Percentiles rank a stretch among this genome's conserved stretches.
These are phyloP conservation scores for Pelvicachromis taeniatus DNA, from an alignment of 2,113 vertebrate genomes.

Conservation along the genomic window DNA sequence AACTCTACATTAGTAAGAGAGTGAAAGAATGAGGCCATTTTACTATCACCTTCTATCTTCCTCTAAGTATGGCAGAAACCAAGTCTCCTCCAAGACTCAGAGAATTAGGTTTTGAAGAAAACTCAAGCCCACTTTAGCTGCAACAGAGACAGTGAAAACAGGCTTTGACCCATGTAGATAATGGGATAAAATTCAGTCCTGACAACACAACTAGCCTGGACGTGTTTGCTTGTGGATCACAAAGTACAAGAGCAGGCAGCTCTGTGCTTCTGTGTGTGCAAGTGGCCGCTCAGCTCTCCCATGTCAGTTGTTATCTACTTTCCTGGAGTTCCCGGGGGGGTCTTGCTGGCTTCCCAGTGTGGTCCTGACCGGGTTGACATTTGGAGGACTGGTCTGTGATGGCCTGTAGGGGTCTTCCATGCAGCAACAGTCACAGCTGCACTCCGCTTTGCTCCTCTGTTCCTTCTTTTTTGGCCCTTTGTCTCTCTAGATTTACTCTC, in stretches of 20 bases:
- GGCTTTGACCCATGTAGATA: background rate
- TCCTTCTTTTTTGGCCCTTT: background rate
- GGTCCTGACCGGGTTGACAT: constrained; percentile 61
- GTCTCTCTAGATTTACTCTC: constrained; percentile 43
- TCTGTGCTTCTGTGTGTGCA: background rate
- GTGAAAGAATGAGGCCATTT: constrained; percentile 63
- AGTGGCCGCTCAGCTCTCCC: constrained; percentile 14
- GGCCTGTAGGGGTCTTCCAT: constrained; percentile 40
- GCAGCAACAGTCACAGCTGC: constrained; percentile 38
- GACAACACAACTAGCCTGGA: constrained; percentile 2
- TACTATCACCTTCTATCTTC: constrained; percentile 24
- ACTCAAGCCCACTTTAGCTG: background rate
- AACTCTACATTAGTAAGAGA: constrained; percentile 9
- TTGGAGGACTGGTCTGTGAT: constrained; percentile 52
- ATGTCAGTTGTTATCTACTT: constrained; percentile 53
- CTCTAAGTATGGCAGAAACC: background rate
- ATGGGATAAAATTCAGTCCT: background rate
- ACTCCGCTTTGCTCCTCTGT: background rate
- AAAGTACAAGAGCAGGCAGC: background rate
- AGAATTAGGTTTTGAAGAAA: background rate
- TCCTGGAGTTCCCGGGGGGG: constrained; percentile 45
- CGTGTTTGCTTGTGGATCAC: background rate
- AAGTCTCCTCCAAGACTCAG: background rate
- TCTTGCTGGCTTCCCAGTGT: constrained; percentile 40
- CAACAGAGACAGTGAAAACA: background rate